Evolutionary conservation across 2,113 vertebrate species (phyloP), one percentile per base, ranked within the genome.

Genomic region (Connochaetes taurinus): DNA sequence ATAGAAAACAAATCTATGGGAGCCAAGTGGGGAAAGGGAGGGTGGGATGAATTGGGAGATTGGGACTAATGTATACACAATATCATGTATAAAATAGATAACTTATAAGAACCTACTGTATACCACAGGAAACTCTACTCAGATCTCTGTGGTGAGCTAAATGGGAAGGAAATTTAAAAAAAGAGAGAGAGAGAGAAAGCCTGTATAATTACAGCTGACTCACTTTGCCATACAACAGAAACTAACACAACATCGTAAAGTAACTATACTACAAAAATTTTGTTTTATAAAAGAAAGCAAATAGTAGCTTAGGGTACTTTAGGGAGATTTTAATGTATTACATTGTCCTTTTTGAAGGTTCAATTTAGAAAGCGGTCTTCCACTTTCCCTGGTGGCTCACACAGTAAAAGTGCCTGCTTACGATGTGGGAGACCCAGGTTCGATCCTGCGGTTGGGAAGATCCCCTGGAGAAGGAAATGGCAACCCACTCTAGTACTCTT

Each of bases 381-480:
- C 2, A 21, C 64, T 71, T 71, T 21, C n/a, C 64, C 17, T 36
- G 64, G 64, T 71, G 64, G n/a, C n/a, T 71, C n/a, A 71, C n/a
- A 36, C 0, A 0, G n/a, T 36, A 36, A 36, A 71, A 71, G 64
- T 36, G n/a, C 9, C n/a, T 36, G n/a, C 17, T 36, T 71, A 71
- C n/a, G 36, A 36, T 71, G 17, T 36, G 4, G 64, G 64, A 71
- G 64, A 36, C n/a, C 64, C 1, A 5, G 64, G 9, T 36, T 71
- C 2, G 0, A 36, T 36, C n/a, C 64, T 0, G 9, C 4, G 17
- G n/a, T 36, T 0, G 0, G 19, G n/a, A 71, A 71, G n/a, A 71
- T 40, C n/a, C 33, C 9, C n/a, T 23, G n/a, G 67, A 71, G n/a
- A 71, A 71, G n/a, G n/a, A 40, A 71, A 71, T 71, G 67, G 67